A percentile compares a stretch with the other conserved stretches of the same genome.
Evolutionary conservation across 2,113 vertebrate species (phyloP).

Genomic region (Chunga burmeisteri): DNA sequence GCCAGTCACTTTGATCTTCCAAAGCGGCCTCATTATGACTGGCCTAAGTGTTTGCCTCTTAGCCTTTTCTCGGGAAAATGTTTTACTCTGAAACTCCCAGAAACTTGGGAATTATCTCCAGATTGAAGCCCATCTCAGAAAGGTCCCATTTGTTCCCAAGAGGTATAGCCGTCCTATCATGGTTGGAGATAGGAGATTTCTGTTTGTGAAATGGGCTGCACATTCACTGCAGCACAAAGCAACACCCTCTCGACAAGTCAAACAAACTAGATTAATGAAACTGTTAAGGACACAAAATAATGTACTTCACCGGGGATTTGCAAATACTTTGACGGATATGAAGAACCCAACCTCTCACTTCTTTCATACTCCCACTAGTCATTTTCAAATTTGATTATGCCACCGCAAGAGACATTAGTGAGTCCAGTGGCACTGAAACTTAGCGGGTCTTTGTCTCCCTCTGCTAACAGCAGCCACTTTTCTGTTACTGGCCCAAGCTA

Average conservation of each 20-base stretch:
- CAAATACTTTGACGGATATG: neutral
- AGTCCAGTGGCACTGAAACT: neutral
- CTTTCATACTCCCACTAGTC: neutral
- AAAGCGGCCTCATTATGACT: neutral
- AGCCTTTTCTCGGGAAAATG: neutral
- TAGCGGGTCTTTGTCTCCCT: neutral
- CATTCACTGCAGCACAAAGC: neutral
- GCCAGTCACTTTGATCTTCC: neutral
- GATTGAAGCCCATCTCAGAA: neutral
- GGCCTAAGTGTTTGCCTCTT: neutral
- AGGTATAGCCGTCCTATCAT: neutral
- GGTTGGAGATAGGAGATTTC: neutral
- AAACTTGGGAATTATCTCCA: neutral
- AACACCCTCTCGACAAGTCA: neutral
- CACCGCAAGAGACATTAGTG: neutral
- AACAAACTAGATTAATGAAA: conserved; percentile 22
- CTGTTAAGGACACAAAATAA: neutral
- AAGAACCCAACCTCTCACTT: neutral
- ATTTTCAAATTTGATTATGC: conserved; percentile 12
- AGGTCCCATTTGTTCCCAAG: neutral
- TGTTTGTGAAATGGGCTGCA: neutral
- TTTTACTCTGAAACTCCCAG: neutral
- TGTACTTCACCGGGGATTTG: neutral
- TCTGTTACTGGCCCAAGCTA: neutral
- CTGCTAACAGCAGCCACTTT: neutral